Evolutionary conservation across 2,797 vertebrate species (phyloP), one percentile per base, ranked within the genome.

Genomic region (Tadarida brasiliensis): DNA sequence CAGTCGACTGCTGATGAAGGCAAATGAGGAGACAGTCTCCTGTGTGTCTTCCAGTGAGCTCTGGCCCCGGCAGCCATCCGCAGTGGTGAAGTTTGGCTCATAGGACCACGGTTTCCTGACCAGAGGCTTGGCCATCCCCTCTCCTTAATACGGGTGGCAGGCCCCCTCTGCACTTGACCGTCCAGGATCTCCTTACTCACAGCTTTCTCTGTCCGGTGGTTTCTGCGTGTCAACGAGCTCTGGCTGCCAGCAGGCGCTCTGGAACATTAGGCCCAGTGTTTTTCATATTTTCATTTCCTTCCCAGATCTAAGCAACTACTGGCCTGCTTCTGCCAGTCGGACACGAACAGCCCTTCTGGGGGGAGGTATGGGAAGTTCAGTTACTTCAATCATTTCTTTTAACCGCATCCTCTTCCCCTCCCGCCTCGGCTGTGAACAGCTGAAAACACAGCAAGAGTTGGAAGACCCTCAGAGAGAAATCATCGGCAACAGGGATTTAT

Each of bases 71-170:
- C 11, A 30, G 28, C 56, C 73, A 12, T 61, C 61, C 80, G 51
- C 15, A 51, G 15, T 10, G 44, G 86, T 61, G 49, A 73, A 22
- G 28, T 51, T 7, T 88, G 33, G 44, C 19, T 87, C 54, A 8
- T 3, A 24, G 54, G 77, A 30, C 11, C 47, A 9, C 5, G 33
- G 30, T 51, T 87, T 63, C 56, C 84, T 44, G 54, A 68, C 49
- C 8, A 5, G 39, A 67, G 17, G 16, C 68, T 85, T 2, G 3
- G 19, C 0, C 0, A 0, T 4, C 10, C 14, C 17, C 5, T 24
- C 47, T 61, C 39, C 33, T 47, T 39, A 28, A 71, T 26, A 11
- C 2, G 1, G 16, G 74, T 54, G 47, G 93, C 71, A 47, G 59
- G 33, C 70, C 59, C 78, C 28, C 11, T 30, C 74, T 39, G 49